Evolutionary conservation across 1,140 invertebrate genomes (phyloP).

Genomic region (Danaus plexippus): DNA sequence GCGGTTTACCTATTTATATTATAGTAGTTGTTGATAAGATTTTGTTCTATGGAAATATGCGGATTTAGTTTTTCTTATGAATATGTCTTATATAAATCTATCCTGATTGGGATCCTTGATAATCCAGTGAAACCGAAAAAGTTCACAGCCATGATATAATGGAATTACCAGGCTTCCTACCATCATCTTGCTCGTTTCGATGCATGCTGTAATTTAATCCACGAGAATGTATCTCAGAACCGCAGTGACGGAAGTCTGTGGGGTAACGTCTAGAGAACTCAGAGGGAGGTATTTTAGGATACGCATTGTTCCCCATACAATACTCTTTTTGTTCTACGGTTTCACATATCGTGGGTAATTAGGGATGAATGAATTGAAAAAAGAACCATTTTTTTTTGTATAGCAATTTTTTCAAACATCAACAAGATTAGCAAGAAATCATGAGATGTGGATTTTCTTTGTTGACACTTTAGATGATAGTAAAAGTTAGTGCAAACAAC

Average conservation of each 20-base stretch:
- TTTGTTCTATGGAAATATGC: conserved; percentile 6
- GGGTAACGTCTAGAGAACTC: conserved; percentile 26
- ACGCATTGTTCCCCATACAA: conserved; percentile 30
- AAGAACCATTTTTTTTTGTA: too few relatives aligned
- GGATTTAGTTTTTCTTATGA: conserved; percentile 1
- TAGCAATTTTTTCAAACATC: too few relatives aligned
- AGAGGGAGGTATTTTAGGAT: conserved; percentile 40
- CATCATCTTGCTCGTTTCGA: conserved; percentile 31
- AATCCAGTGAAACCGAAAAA: conserved; percentile 10
- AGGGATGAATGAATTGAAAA: background rate
- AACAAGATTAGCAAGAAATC: too few relatives aligned
- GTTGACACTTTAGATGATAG: conserved; percentile 1
- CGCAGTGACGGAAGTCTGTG: conserved; percentile 46
- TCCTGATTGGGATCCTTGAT: background rate
- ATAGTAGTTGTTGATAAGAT: conserved; percentile 2
- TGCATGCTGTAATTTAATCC: conserved; percentile 55
- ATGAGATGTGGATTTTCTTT: too few relatives aligned
- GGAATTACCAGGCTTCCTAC: conserved; percentile 28
- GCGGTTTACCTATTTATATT: too few relatives aligned
- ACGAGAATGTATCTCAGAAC: conserved; percentile 43
- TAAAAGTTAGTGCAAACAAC: conserved; percentile 1
- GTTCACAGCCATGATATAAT: conserved; percentile 24
- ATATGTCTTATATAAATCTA: background rate
- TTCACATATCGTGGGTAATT: conserved; percentile 13
- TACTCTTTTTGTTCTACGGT: conserved; percentile 20